Percentiles rank a stretch among this genome's conserved stretches.
These are phyloP conservation scores for Semicossyphus pulcher DNA, from an alignment of 2,113 vertebrate genomes.

Conservation along the genomic window DNA sequence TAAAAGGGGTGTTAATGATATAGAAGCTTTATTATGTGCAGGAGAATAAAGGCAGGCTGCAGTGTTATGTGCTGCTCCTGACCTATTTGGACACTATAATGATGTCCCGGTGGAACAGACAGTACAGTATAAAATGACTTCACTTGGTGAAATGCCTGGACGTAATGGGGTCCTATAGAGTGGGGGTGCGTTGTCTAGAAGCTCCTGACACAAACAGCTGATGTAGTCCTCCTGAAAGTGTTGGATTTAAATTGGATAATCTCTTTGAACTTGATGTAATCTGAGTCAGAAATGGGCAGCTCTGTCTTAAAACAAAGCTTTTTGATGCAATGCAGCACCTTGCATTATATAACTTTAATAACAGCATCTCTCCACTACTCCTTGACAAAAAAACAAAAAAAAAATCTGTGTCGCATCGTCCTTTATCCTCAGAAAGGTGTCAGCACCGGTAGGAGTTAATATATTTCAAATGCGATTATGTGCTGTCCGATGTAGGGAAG, in stretches of 20 bases:
- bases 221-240: background rate
- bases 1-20: constrained; percentile 41
- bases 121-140: constrained; percentile 44
- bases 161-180: constrained; percentile 31
- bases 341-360: constrained; percentile 71
- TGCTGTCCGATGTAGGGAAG: constrained; percentile 61
- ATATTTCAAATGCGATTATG: constrained; percentile 61
- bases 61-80: constrained; percentile 54
- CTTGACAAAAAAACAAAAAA: constrained; percentile 11
- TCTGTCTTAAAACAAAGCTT: constrained; percentile 23
- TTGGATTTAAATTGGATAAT: background rate
- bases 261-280: background rate
- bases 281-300: background rate
- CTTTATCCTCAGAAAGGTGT: constrained; percentile 61
- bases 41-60: constrained; percentile 42
- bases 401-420: constrained; percentile 36
- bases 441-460: constrained; percentile 48
- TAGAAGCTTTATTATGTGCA: constrained; percentile 44
- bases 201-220: background rate
- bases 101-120: constrained; percentile 62
- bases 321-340: constrained; percentile 72
- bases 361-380: constrained; percentile 33
- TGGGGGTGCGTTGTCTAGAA: background rate
- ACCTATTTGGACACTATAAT: constrained; percentile 74
- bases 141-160: constrained; percentile 50